Base-by-base conservation (phyloP, 2,797 vertebrate genomes). In the Oreonectes daqikongensis region DNA sequence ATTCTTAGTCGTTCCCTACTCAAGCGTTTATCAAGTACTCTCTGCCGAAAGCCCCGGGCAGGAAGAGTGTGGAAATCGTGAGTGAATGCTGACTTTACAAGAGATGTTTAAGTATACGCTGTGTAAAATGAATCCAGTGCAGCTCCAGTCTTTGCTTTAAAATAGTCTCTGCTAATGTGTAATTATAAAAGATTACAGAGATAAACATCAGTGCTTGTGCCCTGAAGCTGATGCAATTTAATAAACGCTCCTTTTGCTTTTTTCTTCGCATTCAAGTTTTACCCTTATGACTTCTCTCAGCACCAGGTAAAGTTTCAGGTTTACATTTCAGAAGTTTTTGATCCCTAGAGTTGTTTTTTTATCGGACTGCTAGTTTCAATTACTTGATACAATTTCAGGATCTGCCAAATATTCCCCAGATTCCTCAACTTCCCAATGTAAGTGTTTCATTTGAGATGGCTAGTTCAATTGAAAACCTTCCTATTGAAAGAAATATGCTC, bases 21-120 rank as follows among this genome's bases (percentile, higher is more conserved):
- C 89, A 91, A 17, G 92, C 84, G 8, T 90, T 90, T 64, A 88
- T 94, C 68, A 94, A 93, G 79, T 90, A 90, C 79, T 93, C 92
- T 69, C 84, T 94, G 32, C 93, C 92, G 79, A 91, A 93, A 84
- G 88, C 89, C 69, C 90, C 92, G 1, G 93, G 93, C 64, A 88
- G 89, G 84, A 90, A 92, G 80, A 94, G 92, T 57, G 85, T 93
- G 60, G 92, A 94, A 91, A 82, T 94, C n/a, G 92, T 94, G 85
- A 87, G 91, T 91, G 15, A 65, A 69, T 10, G 26, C 22, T n/a
- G 52, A 28, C 15, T 52, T 60, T 17, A 60, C 17, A 35, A 15
- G 28, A 64, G 6, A 28, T 26, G 6, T 53, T 64, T 26, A 44
- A 71, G 5, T 30, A 8, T 10, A 30, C 2, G 35, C 20, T 48